Base-by-base conservation (phyloP, 2,888 invertebrate species). In the Drosophila prostipennis region DNA sequence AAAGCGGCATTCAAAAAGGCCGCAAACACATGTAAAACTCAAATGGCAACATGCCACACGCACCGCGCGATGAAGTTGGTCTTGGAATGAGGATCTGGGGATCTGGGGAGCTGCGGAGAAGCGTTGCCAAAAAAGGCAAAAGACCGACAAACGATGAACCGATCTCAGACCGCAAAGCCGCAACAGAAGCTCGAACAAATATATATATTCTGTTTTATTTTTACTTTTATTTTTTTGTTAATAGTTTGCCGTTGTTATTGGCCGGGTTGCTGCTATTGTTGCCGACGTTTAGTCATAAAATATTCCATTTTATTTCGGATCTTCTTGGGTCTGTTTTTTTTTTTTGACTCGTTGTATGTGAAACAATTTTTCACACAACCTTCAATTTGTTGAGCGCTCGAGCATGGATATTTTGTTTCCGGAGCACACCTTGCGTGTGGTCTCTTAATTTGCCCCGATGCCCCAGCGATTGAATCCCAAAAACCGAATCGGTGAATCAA, bases 21-120 rank as follows among this genome's bases (percentile, higher is more conserved):
- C 82, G 82, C 82, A 76, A 83, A 83, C 82, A 83, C 82, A 83
- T 83, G 82, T 83, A 83, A 80, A 82, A 85, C 82, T 85, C 86
- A 83, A 85, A 83, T 82, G 82, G 82, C 82, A 82, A 82, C 82
- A 82, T 85, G 82, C 82, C 82, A 82, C 82, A 82, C 82, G 82
- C 82, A 85, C 82, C 85, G 78, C 74, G 77, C 84, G 81, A 79
- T 77, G 79, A 77, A 73, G 74, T 74, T 75, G 29, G 57, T 60
- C 39, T 52, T 45, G 51, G 19, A 53, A 65, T 56, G 71, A 53
- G 58, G 69, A 70, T 74, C 70, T 72, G 43, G 65, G 68, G 72
- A 69, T 11, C 59, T 43, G 36, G 10, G 52, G 63, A 51, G 65
- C 16, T 36, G 57, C 42, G 69, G 65, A 69, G 73, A 49, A 55